Percentiles rank a stretch among this genome's conserved stretches.
phyloP scores from a whole-genome alignment of 2,113 vertebrate species.

The Notechis scutatus region DNA sequence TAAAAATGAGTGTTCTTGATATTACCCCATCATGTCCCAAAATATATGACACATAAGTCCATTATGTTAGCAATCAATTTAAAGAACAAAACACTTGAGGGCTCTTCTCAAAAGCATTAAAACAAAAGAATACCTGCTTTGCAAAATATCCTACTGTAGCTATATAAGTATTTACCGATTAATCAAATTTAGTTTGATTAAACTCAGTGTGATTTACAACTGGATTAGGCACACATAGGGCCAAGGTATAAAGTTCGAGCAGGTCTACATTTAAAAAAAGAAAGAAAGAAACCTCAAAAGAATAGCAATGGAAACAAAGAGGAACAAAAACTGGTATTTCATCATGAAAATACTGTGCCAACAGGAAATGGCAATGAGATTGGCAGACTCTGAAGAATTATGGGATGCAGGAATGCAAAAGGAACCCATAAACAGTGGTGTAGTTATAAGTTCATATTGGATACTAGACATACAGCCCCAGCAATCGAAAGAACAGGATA shows the following conservation, averaged over 20 bases:
- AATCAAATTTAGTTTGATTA: background rate
- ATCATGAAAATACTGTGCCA: background rate
- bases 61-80: background rate
- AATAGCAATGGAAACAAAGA: background rate
- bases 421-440: background rate
- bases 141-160: background rate
- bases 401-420: background rate
- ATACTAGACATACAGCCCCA: background rate
- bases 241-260: background rate
- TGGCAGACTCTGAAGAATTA: background rate
- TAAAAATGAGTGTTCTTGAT: background rate
- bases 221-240: background rate
- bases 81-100: background rate
- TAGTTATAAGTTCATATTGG: background rate
- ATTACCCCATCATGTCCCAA: background rate
- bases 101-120: background rate
- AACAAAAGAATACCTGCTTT: background rate
- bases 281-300: background rate
- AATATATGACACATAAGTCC: background rate
- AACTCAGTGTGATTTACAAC: background rate
- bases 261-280: background rate
- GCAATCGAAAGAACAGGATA: background rate
- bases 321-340: slow-evolving; percentile 23
- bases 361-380: slow-evolving; percentile 15
- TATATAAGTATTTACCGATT: background rate